A percentile compares a stretch with the other conserved stretches of the same genome.
These are phyloP conservation scores for Phaetusa simplex DNA, from an alignment of 2,113 vertebrate genomes.

Conservation along the genomic window DNA sequence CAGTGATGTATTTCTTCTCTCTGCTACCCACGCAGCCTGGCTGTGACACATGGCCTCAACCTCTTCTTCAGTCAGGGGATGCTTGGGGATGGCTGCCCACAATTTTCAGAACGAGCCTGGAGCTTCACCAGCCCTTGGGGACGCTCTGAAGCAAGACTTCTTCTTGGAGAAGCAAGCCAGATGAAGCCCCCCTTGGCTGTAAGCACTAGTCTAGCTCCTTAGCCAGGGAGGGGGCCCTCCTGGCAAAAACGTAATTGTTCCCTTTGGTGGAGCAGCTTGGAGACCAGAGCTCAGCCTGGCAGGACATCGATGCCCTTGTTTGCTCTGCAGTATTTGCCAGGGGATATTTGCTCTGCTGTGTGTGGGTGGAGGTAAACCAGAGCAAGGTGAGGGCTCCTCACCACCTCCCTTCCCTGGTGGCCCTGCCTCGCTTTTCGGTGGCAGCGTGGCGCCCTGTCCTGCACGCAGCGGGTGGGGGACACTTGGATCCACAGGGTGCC, in stretches of 20 bases:
- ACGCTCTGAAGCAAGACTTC: background rate
- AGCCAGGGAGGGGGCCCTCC: background rate
- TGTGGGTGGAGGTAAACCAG: background rate
- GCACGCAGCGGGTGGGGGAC: background rate
- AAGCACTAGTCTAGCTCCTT: background rate
- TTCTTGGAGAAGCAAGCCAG: background rate
- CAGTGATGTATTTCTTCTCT: background rate
- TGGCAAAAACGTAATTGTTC: background rate
- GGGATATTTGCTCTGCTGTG: background rate
- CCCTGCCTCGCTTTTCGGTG: rapidly evolving
- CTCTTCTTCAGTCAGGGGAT: background rate
- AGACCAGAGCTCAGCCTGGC: background rate
- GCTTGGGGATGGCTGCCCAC: background rate
- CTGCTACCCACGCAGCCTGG: background rate
- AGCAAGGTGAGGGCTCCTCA: background rate
- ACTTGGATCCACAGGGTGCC: background rate
- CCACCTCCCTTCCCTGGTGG: background rate
- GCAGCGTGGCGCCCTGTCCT: background rate
- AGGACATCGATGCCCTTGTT: background rate
- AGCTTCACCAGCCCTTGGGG: background rate
- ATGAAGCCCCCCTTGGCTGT: background rate
- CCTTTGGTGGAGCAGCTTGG: background rate
- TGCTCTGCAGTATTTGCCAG: constrained; percentile 15
- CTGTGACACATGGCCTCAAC: background rate
- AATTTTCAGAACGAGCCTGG: background rate